Base-by-base conservation (phyloP, 1,140 invertebrate species). In the Scaptomyza montana region DNA sequence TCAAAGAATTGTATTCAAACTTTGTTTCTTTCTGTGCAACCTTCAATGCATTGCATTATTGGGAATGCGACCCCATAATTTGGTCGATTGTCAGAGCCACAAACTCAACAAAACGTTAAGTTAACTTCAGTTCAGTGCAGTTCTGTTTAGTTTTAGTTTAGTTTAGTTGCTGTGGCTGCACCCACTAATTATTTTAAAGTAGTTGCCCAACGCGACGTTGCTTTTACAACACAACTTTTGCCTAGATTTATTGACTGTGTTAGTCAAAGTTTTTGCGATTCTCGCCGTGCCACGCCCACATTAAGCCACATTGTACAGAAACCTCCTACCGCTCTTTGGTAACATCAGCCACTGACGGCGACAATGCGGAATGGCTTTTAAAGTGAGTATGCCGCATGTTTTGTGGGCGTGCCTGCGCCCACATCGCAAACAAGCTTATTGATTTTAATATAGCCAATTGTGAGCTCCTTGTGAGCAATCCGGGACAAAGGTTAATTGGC, bases 101-200 rank as follows among this genome's bases (percentile, higher is more conserved):
- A 77, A 78, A 13, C 55, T 21, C 51, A 36, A 60, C 63, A 25
- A 39, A 43, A 36, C 19, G 16, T 13, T 6, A 75, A 79, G 77
- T 70, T 66, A 57, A 62, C 45, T 54, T 25, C 21, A 4, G 21
- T 25, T 53, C 75, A 80, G 73, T 78, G 53, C 60, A 8, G 33
- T 36, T 36, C 1, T 10, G 33, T 36, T 36, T 8, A 36, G 33
- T 36, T 36, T 36, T 8, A 36, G 33, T 36, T 36, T 36, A 36
- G 33, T 36, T 9, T 7, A 65, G 55, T 82, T 87, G 72, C 67
- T 43, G 36, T 53, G 80, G 79, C 84, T 72, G 84, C 84, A 89
- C 84, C 84, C 79, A 89, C 87, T 89, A 89, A 89, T 89, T 89
- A 89, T 89, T 89, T 89, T 84, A 89, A 87, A 87, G 69, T 87